Evolutionary conservation across 2,797 vertebrate genomes (phyloP), one percentile per base, ranked within the genome.

Genomic region (Streptopelia turtur): DNA sequence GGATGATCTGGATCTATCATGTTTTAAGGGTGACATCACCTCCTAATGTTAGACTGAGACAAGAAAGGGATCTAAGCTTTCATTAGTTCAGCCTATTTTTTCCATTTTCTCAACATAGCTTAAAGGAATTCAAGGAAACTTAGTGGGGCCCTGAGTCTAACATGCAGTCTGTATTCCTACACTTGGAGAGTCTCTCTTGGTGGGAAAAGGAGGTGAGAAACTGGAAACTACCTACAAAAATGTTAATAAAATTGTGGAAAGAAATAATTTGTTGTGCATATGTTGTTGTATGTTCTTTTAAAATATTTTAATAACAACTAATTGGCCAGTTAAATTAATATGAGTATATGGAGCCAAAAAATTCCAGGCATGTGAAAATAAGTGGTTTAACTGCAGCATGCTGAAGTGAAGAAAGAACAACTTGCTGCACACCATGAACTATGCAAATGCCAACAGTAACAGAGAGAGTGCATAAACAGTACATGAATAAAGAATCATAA

Each of bases 231-330:
- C 86, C 89, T 96, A 93, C 89, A 94, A 97, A 96, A 95, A 96
- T 90, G 93, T 94, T 96, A 95, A 96, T 96, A 95, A 96, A 97
- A 93, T 91, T 94, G 93, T 97, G 89, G 96, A 95, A 95, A 96
- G 81, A 95, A 97, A 97, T 96, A 96, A 97, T 96, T 96, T 97
- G 94, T 97, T 96, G 95, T 95, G 94, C 90, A 93, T 95, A 82
- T 95, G 95, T 96, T 95, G 84, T 83, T 97, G 94, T 91, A 96
- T 96, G 96, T 96, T 96, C 94, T 94, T 95, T 97, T 97, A 92
- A 96, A 95, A 96, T 96, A 94, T 94, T 96, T 95, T 96, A 96
- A 96, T 96, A 96, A 93, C 83, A 93, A 87, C 95, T 94, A 95
- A 96, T 97, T 96, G 95, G 83, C 88, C 91, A 94, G 86, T 97